Evolutionary conservation across 2,888 invertebrate species (phyloP).

Genomic region (Philereme vetulata): DNA sequence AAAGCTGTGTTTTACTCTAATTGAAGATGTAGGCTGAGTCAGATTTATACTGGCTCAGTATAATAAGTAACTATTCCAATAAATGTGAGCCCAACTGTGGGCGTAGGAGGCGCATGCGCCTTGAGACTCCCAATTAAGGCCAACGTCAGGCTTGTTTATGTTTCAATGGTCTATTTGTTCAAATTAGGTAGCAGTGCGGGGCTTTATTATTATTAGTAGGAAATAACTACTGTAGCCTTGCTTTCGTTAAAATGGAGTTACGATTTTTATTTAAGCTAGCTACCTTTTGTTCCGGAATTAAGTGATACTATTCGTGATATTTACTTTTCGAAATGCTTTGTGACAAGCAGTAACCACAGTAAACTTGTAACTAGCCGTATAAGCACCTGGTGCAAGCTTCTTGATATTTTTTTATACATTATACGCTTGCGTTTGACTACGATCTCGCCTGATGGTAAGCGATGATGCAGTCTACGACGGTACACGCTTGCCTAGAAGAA

Average conservation of each 20-base stretch:
- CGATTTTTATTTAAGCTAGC: no score
- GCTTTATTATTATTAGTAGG: conserved; percentile 38
- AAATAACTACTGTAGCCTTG: conserved; percentile 12
- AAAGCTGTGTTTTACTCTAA: conserved; percentile 44
- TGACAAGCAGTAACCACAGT: no score
- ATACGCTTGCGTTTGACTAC: no score
- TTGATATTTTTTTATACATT: no score
- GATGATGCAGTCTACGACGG: no score
- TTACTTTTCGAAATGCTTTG: no score
- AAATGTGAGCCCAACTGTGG: conserved; percentile 43
- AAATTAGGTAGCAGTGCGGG: conserved; percentile 63
- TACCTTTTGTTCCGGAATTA: no score
- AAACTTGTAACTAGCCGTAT: no score
- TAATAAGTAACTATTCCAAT: conserved; percentile 35
- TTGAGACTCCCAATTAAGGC: conserved; percentile 71
- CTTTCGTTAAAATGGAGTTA: neutral
- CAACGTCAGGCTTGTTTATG: conserved; percentile 62
- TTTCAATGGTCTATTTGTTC: conserved; percentile 62
- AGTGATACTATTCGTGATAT: no score
- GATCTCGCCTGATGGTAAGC: no score
- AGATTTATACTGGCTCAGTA: conserved; percentile 57
- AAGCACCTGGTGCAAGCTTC: no score
- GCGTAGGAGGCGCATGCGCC: conserved; percentile 53
- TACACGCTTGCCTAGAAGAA: no score
- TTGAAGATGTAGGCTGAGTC: conserved; percentile 67